Conservation (phyloP, 2,888 invertebrate genomes). For the Temnothorax ravouxi region DNA sequence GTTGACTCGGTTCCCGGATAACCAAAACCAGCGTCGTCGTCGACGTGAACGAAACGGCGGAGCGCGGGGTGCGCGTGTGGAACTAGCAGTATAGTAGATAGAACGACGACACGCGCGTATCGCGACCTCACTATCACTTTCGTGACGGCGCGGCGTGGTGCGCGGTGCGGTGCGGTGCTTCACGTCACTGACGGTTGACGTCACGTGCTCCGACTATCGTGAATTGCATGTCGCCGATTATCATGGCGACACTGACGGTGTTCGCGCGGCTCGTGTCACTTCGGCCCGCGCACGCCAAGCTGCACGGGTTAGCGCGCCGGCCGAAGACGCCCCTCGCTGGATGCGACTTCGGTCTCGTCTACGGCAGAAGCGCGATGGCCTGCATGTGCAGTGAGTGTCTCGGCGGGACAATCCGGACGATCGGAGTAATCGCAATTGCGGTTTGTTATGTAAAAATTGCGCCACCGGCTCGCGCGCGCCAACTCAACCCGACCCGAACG, state of each 20-base stretch:
- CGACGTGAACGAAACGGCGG: slow-evolving; percentile 22
- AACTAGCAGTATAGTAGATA: too few species aligned
- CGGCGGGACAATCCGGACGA: not conserved
- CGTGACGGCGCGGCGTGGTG: not conserved
- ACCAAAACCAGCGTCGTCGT: not conserved
- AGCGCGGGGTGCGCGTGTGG: not conserved
- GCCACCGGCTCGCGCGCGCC: slow-evolving; percentile 1
- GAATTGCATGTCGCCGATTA: slow-evolving; percentile 68
- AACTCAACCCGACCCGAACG: not conserved
- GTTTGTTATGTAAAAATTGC: slow-evolving; percentile 29
- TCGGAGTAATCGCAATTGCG: not conserved
- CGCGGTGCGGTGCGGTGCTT: not conserved
- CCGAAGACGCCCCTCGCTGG: slow-evolving; percentile 22
- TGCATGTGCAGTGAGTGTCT: slow-evolving; percentile 82
- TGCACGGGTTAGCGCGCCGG: slow-evolving; percentile 72
- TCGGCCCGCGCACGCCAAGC: slow-evolving; percentile 75
- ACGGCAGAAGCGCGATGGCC: slow-evolving; percentile 76
- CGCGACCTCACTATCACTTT: not conserved
- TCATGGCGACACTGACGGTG: slow-evolving; percentile 83
- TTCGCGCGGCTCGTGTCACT: slow-evolving; percentile 80
- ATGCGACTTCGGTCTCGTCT: slow-evolving; percentile 64
- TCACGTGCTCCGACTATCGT: slow-evolving; percentile 65
- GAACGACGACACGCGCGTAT: not conserved
- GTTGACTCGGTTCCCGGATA: not conserved
- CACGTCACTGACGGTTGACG: slow-evolving; percentile 76